A percentile compares a stretch with the other conserved stretches of the same genome.
Conservation (phyloP, 2,888 invertebrate species). For the Ophioninae sp. region DNA sequence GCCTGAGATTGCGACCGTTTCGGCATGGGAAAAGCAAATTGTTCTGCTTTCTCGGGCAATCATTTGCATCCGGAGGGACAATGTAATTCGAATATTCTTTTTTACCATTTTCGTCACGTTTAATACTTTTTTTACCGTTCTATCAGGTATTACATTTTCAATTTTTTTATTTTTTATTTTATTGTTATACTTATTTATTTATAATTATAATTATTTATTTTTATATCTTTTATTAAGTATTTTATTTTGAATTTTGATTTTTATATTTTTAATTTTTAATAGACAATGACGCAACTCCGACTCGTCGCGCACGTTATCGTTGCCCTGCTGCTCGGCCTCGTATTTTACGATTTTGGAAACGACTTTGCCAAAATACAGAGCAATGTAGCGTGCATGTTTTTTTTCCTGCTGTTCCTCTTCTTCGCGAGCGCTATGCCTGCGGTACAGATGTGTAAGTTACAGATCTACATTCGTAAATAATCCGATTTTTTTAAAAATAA, state of each 20-base stretch:
- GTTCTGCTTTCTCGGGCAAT: conserved; percentile 82
- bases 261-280: conserved; percentile 30
- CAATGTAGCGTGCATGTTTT: conserved; percentile 84
- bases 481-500: not conserved
- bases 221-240: not conserved
- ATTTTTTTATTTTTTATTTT: not conserved
- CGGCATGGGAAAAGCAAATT: conserved; percentile 79
- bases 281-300: conserved; percentile 82
- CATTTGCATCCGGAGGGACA: conserved; percentile 79
- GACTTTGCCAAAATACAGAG: conserved; percentile 83
- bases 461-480: conserved; percentile 18
- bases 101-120: not conserved
- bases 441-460: conserved; percentile 84
- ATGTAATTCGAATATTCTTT: conserved; percentile 71
- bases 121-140: too few species aligned
- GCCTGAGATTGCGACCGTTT: conserved; percentile 66
- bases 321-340: conserved; percentile 83
- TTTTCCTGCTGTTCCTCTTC: conserved; percentile 84
- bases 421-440: conserved; percentile 86
- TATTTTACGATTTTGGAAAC: conserved; percentile 84
- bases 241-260: not conserved
- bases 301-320: conserved; percentile 82
- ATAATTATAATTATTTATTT: not conserved
- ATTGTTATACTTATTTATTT: not conserved
- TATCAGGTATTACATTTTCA: too few species aligned